Conservation (phyloP, 30 jellyfish, hydroid and myxozoan genomes). For the Chrysaora quinquecirrha region DNA sequence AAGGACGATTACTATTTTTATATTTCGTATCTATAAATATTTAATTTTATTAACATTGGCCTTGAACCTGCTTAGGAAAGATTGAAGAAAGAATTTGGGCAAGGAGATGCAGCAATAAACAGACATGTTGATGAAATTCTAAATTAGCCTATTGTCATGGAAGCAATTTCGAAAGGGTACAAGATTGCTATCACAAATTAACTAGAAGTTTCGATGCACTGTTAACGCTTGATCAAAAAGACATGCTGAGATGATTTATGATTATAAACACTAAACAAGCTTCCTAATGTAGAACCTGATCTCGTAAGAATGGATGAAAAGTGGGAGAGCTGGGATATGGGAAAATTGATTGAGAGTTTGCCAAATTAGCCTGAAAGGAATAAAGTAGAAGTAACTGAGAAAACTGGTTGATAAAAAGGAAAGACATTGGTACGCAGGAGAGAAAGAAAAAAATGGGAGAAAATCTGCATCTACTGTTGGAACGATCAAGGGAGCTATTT, state of each 20-base stretch:
- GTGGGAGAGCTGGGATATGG: slow-evolving; percentile 55
- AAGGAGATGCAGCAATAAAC: too few relatives aligned
- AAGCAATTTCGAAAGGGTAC: slow-evolving; percentile 21
- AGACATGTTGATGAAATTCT: too few relatives aligned
- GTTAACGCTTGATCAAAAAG: slow-evolving; percentile 30
- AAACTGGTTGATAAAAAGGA: neutral
- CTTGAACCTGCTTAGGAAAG: slow-evolving; percentile 61
- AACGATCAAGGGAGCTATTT: too few relatives aligned
- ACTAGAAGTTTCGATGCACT: slow-evolving; percentile 37
- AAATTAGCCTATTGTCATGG: too few relatives aligned
- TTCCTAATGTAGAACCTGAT: slow-evolving; percentile 57
- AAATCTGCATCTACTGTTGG: too few relatives aligned
- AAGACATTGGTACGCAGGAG: neutral
- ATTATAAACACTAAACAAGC: slow-evolving; percentile 54
- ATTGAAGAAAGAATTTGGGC: too few relatives aligned
- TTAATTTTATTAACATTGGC: too few relatives aligned
- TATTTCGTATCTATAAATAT: too few relatives aligned
- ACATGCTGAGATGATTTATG: slow-evolving; percentile 35
- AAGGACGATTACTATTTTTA: too few relatives aligned
- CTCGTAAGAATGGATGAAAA: slow-evolving; percentile 34
- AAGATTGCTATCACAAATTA: slow-evolving; percentile 21
- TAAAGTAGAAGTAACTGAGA: slow-evolving; percentile 19
- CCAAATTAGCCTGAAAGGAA: slow-evolving; percentile 11
- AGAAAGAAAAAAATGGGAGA: neutral
- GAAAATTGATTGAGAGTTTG: neutral